These are phyloP conservation scores for Chymomyza fuscimana DNA, from an alignment of 2,888 invertebrate genomes.

Conservation along the genomic window DNA sequence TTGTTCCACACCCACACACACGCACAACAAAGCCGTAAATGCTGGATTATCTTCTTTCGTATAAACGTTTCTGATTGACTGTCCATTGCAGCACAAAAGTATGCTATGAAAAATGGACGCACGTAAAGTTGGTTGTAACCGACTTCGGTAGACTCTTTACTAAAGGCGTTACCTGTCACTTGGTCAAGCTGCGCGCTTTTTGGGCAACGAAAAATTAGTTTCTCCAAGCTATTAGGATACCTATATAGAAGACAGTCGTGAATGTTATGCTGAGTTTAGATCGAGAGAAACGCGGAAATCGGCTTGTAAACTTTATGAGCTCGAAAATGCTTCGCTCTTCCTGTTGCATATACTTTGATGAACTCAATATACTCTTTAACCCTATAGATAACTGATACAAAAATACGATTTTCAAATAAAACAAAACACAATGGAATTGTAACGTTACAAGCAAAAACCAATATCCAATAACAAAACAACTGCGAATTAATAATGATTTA, in stretches of 20 bases:
- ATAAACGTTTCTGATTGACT: neutral
- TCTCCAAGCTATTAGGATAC: too few relatives aligned
- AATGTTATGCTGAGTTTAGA: too few relatives aligned
- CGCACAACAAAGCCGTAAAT: neutral
- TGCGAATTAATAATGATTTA: slow-evolving; percentile 45
- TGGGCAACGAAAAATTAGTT: too few relatives aligned
- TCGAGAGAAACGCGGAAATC: too few relatives aligned
- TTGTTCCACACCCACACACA: neutral
- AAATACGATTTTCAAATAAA: neutral
- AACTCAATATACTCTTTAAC: too few relatives aligned
- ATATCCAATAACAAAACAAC: slow-evolving; percentile 12
- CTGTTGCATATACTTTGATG: too few relatives aligned
- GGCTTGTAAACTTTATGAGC: too few relatives aligned
- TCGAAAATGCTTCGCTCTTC: too few relatives aligned
- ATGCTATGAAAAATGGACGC: neutral
- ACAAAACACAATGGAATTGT: slow-evolving; percentile 7
- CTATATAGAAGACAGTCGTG: too few relatives aligned
- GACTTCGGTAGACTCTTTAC: too few relatives aligned
- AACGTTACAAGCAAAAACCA: slow-evolving; percentile 28
- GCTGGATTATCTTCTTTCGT: neutral
- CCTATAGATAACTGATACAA: neutral
- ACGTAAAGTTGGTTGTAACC: neutral
- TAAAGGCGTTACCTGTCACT: too few relatives aligned
- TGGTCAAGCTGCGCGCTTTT: too few relatives aligned
- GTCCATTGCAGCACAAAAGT: neutral